Conservation (phyloP, 2,113 vertebrate genomes). For the Podocnemis expansa region DNA sequence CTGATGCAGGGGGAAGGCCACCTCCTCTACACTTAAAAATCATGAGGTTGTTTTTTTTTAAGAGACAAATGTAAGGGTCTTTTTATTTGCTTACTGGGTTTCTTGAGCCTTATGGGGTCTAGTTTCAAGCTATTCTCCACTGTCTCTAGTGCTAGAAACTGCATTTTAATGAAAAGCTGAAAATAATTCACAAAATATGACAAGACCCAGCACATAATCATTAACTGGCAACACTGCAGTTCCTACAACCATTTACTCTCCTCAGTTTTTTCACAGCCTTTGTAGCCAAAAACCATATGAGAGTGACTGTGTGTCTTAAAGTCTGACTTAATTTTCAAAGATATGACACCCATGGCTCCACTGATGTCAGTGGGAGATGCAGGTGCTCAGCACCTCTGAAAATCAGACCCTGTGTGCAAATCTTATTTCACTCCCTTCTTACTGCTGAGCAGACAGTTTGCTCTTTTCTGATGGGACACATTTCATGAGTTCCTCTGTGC, state of each 20-base stretch:
- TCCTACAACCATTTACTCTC: conserved; percentile 46
- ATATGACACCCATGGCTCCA: conserved; percentile 1
- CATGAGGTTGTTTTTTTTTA: not conserved
- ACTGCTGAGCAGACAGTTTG: not conserved
- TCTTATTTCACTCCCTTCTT: not conserved
- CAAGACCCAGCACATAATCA: conserved; percentile 19
- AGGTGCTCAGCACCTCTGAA: conserved; percentile 33
- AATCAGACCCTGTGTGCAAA: not conserved
- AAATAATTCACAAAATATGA: conserved; percentile 55
- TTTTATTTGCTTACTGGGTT: not conserved
- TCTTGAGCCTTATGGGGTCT: not conserved
- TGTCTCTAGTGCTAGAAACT: not conserved
- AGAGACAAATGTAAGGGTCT: not conserved
- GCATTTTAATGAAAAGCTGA: conserved; percentile 15
- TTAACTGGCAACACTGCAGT: conserved; percentile 22
- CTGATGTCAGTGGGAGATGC: conserved; percentile 30
- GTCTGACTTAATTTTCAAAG: conserved; percentile 47
- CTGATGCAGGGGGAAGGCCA: no score
- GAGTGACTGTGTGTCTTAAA: not conserved
- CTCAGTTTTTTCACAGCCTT: conserved; percentile 42
- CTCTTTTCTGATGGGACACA: not conserved
- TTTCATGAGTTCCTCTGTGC: not conserved
- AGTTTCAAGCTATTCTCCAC: conserved; percentile 6
- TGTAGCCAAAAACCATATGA: conserved; percentile 15
- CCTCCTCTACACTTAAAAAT: not conserved